A percentile compares a stretch with the other conserved stretches of the same genome.
Evolutionary conservation across 1,140 invertebrate species (phyloP).

Genomic region (Hylaeus anthracinus): DNA sequence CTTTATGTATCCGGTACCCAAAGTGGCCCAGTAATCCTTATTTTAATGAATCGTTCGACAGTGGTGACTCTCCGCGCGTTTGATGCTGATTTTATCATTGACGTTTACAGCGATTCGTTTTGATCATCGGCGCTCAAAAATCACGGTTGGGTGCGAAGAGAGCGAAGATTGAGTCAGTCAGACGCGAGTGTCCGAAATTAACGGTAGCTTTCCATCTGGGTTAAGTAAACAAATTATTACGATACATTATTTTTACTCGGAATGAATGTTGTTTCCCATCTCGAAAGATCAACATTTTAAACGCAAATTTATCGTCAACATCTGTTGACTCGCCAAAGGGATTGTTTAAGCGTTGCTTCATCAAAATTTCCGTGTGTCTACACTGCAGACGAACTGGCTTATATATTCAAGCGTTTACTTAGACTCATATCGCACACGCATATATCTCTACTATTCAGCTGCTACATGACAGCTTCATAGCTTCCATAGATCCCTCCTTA

Average conservation of each 20-base stretch:
- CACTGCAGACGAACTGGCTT: slow-evolving; percentile 6
- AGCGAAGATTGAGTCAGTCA: no score
- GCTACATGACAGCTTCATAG: slow-evolving; percentile 40
- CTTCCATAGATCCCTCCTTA: slow-evolving; percentile 37
- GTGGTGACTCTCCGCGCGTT: no score
- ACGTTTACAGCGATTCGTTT: no score
- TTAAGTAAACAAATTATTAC: not conserved
- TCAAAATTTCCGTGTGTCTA: slow-evolving; percentile 19
- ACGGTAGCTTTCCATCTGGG: no score
- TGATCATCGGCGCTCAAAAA: no score
- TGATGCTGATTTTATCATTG: no score
- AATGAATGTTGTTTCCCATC: no score
- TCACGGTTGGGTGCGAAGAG: no score
- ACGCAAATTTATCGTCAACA: slow-evolving; percentile 1
- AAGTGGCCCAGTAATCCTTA: not conserved
- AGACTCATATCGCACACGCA: slow-evolving; percentile 18
- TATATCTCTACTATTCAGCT: slow-evolving; percentile 45
- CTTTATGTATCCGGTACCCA: not conserved
- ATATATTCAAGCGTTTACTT: slow-evolving; percentile 46
- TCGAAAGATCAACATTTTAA: not conserved
- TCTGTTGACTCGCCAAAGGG: slow-evolving; percentile 14
- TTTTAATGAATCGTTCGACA: no score
- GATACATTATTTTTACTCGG: not conserved
- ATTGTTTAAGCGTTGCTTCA: slow-evolving; percentile 23
- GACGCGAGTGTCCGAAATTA: no score